Conservation (phyloP, 2,888 invertebrate genomes). For the Idaea aversata region DNA sequence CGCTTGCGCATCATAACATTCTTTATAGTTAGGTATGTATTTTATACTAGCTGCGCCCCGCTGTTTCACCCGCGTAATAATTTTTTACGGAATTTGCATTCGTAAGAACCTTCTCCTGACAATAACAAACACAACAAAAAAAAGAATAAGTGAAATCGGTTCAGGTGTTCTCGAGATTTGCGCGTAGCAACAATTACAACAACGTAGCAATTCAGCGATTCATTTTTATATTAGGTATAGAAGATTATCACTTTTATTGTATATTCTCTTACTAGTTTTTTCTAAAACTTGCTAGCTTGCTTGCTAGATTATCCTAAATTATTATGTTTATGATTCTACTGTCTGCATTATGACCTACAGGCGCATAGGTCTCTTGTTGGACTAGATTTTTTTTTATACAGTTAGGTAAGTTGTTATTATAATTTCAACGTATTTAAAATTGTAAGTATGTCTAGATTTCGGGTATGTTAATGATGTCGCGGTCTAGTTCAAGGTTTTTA, state of each 20-base stretch:
- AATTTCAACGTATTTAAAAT: background rate
- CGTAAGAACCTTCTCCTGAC: too few relatives aligned
- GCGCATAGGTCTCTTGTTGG: background rate
- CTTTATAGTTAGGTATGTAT: background rate
- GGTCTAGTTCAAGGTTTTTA: background rate
- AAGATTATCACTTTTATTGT: background rate
- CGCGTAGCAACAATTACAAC: too few relatives aligned
- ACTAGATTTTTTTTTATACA: background rate
- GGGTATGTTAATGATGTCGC: background rate
- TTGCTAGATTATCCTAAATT: background rate
- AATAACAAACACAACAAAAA: too few relatives aligned
- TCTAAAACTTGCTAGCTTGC: background rate
- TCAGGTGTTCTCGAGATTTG: too few relatives aligned
- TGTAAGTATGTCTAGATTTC: constrained; percentile 29
- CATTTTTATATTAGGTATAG: too few relatives aligned
- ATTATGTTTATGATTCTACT: background rate
- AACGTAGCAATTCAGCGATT: too few relatives aligned
- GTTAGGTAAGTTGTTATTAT: background rate
- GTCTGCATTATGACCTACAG: background rate
- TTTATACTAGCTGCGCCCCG: background rate
- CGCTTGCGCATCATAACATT: constrained; percentile 24
- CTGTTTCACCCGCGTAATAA: too few relatives aligned
- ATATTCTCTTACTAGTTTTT: background rate
- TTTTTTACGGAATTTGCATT: too few relatives aligned
- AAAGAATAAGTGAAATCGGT: too few relatives aligned